Evolutionary conservation across 2,113 vertebrate genomes (phyloP), one percentile per base, ranked within the genome.

Genomic region (Numenius arquata): DNA sequence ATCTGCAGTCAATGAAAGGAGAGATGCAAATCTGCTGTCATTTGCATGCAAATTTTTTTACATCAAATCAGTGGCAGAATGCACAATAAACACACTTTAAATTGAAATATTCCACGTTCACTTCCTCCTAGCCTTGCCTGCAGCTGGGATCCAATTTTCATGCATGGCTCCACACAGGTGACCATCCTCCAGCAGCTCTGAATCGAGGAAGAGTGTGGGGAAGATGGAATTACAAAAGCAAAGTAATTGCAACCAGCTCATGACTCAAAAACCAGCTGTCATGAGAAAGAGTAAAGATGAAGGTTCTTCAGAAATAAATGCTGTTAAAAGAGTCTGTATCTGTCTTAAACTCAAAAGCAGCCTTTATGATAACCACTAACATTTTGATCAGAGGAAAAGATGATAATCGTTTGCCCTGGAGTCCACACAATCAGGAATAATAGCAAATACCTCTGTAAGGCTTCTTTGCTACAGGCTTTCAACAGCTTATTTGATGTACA

Each of bases 31-130:
- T 97, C 84, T 93, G 86, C 90, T 89, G 73, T 81, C 92, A 95
- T 97, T 96, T 90, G 90, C 92, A 96, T 96, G 96, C 96, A 97
- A 96, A 96, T 96, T 94, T 96, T 96, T 96, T 94, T 92, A 96
- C 95, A 96, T 95, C 85, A 96, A 94, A 97, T 96, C 96, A 94
- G 93, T 65, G 75, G 45, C 90, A 97, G 92, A 95, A 96, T 77
- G 90, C 95, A 95, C 95, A 96, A 96, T 97, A 96, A 97, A 96
- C 83, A 90, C 82, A 90, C 95, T 97, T 97, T 93, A 93, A 94
- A 96, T 86, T 92, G 85, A 96, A 95, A 96, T 96, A 96, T 72
- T 96, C 90, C 89, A 96, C 4, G 77, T 95, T 97, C 94, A 95
- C 95, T 96, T 97, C 96, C 94, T 95, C 92, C 86, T 95, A 96